phyloP scores from a whole-genome alignment of 2,888 invertebrate genomes.

The Microctonus hyperodae region DNA sequence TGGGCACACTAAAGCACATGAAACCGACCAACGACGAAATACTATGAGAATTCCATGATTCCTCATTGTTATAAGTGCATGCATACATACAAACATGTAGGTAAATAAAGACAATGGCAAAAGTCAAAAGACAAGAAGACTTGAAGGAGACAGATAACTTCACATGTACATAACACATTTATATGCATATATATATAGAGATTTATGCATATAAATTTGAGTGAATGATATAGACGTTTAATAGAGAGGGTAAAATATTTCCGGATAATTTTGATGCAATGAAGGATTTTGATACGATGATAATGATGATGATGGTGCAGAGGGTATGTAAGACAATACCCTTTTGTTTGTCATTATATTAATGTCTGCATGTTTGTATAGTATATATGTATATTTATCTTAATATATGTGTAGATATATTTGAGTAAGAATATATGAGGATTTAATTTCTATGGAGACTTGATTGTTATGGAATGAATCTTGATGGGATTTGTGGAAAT shows the following conservation, averaged over 20 bases:
- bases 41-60: conserved; percentile 17
- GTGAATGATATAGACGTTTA: background rate
- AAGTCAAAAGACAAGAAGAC: background rate
- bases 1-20: background rate
- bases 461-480: background rate
- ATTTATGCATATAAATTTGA: no score
- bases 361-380: background rate
- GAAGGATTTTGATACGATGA: background rate
- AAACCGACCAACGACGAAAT: conserved; percentile 10
- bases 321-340: conserved; percentile 1
- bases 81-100: no score
- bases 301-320: no score
- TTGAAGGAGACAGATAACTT: background rate
- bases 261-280: background rate
- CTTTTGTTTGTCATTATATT: background rate
- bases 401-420: no score
- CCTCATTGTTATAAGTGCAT: background rate
- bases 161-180: background rate
- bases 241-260: background rate
- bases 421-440: no score
- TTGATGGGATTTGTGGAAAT: background rate
- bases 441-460: background rate
- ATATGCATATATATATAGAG: background rate
- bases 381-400: no score
- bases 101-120: background rate